These are phyloP conservation scores for Solea solea DNA, from an alignment of 2,113 vertebrate species.

Conservation along the genomic window DNA sequence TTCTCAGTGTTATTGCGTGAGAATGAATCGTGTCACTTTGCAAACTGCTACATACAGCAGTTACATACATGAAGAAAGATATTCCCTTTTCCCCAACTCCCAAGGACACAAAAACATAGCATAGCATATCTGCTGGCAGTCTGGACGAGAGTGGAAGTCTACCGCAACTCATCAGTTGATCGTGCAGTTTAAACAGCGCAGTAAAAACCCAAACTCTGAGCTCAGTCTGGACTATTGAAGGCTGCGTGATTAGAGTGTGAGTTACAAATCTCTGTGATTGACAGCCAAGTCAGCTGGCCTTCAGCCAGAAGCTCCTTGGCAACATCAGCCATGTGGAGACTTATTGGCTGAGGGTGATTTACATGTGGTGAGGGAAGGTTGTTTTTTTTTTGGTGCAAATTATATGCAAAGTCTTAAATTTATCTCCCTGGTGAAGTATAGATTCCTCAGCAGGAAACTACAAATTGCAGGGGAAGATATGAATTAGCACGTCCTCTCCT, in stretches of 20 bases:
- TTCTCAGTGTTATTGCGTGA: no score
- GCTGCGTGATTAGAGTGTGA: conserved; percentile 45
- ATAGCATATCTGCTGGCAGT: no score
- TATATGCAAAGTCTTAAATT: conserved; percentile 1
- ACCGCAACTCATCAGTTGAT: no score
- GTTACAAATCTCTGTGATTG: conserved; percentile 62
- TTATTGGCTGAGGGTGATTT: conserved; percentile 44
- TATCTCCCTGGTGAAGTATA: not conserved
- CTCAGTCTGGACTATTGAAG: conserved; percentile 9
- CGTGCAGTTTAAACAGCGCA: no score
- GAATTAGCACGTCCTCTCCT: conserved; percentile 10
- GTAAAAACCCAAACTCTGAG: not conserved
- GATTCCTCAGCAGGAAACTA: not conserved
- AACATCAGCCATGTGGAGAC: conserved; percentile 23
- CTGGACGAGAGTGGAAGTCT: no score
- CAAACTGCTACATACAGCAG: no score
- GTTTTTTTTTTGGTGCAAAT: conserved; percentile 22
- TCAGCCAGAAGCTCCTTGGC: conserved; percentile 39
- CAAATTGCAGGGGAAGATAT: not conserved
- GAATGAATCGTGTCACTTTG: no score
- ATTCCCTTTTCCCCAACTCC: no score
- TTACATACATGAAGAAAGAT: no score
- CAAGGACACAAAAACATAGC: no score
- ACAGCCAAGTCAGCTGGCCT: conserved; percentile 48
- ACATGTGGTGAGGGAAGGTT: not conserved